Conservation (phyloP, 2,797 vertebrate genomes). For the Rhadinocentrus ornatus region DNA sequence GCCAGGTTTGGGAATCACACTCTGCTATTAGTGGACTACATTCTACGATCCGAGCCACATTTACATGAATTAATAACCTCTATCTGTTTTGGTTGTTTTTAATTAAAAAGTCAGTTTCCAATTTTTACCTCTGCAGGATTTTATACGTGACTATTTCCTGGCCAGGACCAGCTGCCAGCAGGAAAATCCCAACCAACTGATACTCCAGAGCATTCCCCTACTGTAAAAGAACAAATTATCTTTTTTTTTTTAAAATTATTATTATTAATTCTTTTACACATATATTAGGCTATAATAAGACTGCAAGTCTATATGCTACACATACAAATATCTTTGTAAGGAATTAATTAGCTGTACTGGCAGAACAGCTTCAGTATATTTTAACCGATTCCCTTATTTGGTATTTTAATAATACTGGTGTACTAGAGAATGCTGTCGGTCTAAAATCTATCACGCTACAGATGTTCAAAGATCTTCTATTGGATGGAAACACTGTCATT, state of each 20-base stretch:
- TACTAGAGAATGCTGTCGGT: neutral
- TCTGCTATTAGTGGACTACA: neutral
- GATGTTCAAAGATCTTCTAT: too few relatives aligned
- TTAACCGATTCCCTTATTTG: neutral
- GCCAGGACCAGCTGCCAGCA: neutral
- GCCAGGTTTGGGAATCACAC: neutral
- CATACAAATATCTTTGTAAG: neutral
- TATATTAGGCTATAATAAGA: neutral
- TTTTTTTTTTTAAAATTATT: neutral
- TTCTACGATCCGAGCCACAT: neutral
- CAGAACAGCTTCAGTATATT: neutral
- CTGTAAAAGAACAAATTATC: neutral
- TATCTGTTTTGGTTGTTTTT: neutral
- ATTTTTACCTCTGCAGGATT: neutral
- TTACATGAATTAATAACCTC: neutral
- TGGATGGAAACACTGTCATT: too few relatives aligned
- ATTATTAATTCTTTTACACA: neutral
- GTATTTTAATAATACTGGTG: neutral
- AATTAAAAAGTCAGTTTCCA: neutral
- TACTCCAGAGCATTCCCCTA: neutral
- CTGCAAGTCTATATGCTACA: neutral
- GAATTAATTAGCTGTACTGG: neutral
- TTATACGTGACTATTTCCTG: too few relatives aligned
- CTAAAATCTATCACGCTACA: neutral
- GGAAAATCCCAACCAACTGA: neutral